phyloP scores from a whole-genome alignment of 2,797 vertebrate species.

The Threskiornis aethiopicus region DNA sequence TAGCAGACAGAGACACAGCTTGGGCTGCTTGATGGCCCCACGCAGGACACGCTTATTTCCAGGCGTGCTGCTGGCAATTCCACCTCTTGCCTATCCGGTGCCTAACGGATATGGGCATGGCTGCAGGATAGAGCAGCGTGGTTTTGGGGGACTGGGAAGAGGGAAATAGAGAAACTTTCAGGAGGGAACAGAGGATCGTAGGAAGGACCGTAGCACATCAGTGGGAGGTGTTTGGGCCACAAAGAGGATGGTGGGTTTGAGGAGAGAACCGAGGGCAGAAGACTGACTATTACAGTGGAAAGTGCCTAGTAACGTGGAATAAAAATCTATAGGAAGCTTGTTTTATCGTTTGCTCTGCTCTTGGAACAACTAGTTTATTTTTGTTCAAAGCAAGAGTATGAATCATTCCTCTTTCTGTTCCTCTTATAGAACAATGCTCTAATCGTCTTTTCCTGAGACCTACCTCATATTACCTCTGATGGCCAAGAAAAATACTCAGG shows the following conservation, averaged over 20 bases:
- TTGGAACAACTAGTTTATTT: neutral
- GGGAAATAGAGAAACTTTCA: neutral
- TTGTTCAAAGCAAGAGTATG: neutral
- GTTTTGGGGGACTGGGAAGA: neutral
- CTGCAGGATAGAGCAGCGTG: neutral
- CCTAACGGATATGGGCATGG: accelerated
- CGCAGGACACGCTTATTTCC: neutral
- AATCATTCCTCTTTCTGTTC: neutral
- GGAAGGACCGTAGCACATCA: neutral
- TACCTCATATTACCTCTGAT: neutral
- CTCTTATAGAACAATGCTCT: neutral
- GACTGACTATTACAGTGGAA: neutral
- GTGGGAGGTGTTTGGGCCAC: neutral
- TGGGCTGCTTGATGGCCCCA: neutral
- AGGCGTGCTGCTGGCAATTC: neutral
- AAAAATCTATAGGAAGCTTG: neutral
- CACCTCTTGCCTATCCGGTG: neutral
- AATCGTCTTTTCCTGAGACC: neutral
- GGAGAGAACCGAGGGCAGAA: neutral
- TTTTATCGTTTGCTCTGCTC: neutral
- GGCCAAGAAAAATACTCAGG: neutral
- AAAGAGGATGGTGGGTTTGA: neutral
- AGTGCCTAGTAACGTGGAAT: neutral
- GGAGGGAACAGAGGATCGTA: accelerated
- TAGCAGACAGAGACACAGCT: neutral